Conservation (phyloP, 53 echinoderm and acorn worm genomes). For the Paelopatides confundens region DNA sequence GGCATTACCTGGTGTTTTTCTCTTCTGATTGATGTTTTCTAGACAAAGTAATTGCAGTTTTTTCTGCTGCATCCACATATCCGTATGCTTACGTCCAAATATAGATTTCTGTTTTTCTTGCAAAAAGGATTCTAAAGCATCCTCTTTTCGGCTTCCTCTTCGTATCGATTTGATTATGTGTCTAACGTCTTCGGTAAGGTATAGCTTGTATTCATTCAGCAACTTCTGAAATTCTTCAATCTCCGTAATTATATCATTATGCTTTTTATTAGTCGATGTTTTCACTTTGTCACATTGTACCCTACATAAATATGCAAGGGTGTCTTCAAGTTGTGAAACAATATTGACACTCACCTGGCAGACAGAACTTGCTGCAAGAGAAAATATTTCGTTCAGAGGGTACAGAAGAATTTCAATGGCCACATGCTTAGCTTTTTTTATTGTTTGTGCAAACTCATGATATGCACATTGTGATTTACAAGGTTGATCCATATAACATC, state of each 20-base stretch:
- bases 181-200: neutral
- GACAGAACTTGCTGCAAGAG: slow-evolving; percentile 42
- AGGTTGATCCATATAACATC: too few relatives aligned
- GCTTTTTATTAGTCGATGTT: slow-evolving; percentile 40
- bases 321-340: slow-evolving; percentile 33
- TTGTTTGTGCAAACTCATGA: too few relatives aligned
- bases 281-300: slow-evolving; percentile 33
- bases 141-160: neutral
- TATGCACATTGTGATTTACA: too few relatives aligned
- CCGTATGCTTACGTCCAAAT: neutral
- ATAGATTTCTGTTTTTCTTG: neutral
- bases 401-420: slow-evolving; percentile 51
- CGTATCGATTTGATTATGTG: neutral
- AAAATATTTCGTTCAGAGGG: slow-evolving; percentile 36
- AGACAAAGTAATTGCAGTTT: neutral
- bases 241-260: slow-evolving; percentile 37
- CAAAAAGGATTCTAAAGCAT: neutral
- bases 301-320: slow-evolving; percentile 31
- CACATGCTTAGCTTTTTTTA: slow-evolving; percentile 37
- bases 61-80: neutral
- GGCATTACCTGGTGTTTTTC: accelerated
- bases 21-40: too few relatives aligned
- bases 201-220: neutral
- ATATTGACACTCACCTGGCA: slow-evolving; percentile 40
- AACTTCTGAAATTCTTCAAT: slow-evolving; percentile 5